These are phyloP conservation scores for Pseudochirops corinnae DNA, from an alignment of 2,797 vertebrate species.

Conservation along the genomic window DNA sequence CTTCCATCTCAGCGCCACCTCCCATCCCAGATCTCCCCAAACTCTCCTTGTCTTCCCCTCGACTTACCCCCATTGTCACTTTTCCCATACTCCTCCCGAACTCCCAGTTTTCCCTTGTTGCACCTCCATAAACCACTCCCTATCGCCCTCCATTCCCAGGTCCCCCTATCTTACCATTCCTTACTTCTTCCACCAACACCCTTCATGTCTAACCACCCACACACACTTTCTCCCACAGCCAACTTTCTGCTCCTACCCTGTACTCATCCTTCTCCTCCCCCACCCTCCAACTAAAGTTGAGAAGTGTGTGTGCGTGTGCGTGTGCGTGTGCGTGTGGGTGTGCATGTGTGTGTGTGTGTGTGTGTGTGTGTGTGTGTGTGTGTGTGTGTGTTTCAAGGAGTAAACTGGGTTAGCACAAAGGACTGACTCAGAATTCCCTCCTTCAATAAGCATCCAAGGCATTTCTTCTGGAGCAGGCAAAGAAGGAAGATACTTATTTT, in stretches of 20 bases:
- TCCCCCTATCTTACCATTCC: background rate
- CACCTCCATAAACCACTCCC: background rate
- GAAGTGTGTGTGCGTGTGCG: background rate
- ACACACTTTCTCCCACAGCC: background rate
- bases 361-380: background rate
- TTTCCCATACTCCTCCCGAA: background rate
- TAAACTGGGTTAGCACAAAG: background rate
- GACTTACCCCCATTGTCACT: background rate
- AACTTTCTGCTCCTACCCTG: background rate
- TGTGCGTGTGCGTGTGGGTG: too few relatives aligned
- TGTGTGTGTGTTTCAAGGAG: too few relatives aligned
- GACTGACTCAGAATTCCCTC: background rate
- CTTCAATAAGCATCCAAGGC: background rate
- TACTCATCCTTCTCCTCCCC: background rate
- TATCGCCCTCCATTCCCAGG: background rate
- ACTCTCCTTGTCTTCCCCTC: background rate
- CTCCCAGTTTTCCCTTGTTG: background rate
- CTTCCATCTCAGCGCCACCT: background rate
- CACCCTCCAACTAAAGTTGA: background rate
- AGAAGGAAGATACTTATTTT: constrained; percentile 78
- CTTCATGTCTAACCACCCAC: background rate
- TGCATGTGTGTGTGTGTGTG: background rate
- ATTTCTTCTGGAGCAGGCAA: constrained; percentile 73
- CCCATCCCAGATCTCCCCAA: background rate
- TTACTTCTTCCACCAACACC: background rate